Evolutionary conservation across 2,113 vertebrate species (phyloP), one percentile per base, ranked within the genome.

Genomic region (Pedetes capensis): DNA sequence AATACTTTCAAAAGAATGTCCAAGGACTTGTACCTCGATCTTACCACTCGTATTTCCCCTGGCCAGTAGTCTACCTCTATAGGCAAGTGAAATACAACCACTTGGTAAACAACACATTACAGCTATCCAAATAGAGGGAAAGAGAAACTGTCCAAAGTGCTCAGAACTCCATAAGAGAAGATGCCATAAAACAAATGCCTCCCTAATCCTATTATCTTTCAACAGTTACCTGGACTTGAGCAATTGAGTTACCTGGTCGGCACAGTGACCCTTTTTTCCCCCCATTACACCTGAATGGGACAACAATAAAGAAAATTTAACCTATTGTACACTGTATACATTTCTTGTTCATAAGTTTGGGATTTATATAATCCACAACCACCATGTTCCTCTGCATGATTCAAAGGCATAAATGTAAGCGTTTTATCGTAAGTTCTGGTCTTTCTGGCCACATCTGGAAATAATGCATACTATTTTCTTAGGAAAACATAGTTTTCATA

Each of bases 1-100:
- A 99, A 97, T 99, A 99, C 98, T 99, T 99, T 80, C 99, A 99
- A 96, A 99, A 99, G 97, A 99, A 99, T 81, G 99, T 99, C 59
- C 99, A 98, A 83, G 99, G 99, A 13, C 98, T 98, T 2, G 99
- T 99, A 96, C 99, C 99, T 96, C 99, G 98, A 13, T 99, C 99
- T 95, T 99, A 99, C 97, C 99, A 99, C 94, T 98, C 98, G 98
- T 99, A 99, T 2, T 97, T 99, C 89, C 98, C 98, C 76, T 99
- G 98, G 98, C 98, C 98, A 1, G 93, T 92, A 25, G 95, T 98
- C 80, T 97, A 97, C 76, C 98, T 97, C 91, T 86, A 94, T 97
- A 98, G 98, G 97, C 96, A 97, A 91, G 97, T 98, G 55, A 99
- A 98, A 95, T 99, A 99, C 98, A 99, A 98, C 98, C 98, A 98